Evolutionary conservation across 1,140 invertebrate genomes (phyloP).

Genomic region (Diorhabda elongata): DNA sequence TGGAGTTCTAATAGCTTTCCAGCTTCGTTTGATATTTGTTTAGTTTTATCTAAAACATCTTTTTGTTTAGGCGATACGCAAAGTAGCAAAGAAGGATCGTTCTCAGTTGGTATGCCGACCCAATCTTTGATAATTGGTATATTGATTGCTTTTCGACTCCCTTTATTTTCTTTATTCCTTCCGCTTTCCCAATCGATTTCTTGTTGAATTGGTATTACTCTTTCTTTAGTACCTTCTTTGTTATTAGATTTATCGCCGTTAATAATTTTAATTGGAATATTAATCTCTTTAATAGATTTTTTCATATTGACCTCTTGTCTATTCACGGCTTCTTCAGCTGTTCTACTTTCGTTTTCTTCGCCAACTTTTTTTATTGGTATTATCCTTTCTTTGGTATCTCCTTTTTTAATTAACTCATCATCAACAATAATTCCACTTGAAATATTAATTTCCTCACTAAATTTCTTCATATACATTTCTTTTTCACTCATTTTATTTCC

Average conservation of each 20-base stretch:
- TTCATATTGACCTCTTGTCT: too few relatives aligned
- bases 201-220: background rate
- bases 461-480: too few relatives aligned
- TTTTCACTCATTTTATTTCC: background rate
- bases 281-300: background rate
- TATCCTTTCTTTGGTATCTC: background rate
- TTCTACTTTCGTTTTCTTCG: too few relatives aligned
- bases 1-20: constrained; percentile 64
- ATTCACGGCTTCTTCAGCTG: too few relatives aligned
- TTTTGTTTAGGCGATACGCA: constrained; percentile 71
- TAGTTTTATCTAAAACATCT: constrained; percentile 49
- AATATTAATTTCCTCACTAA: background rate
- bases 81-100: constrained; percentile 58
- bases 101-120: constrained; percentile 55
- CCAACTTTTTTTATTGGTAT: background rate
- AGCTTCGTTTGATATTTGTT: constrained; percentile 50
- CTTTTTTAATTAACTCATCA: background rate
- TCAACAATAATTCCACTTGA: background rate
- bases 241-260: too few relatives aligned
- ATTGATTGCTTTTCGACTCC: constrained; percentile 2
- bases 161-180: background rate
- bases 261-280: constrained; percentile 1
- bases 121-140: constrained; percentile 47
- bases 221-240: background rate
- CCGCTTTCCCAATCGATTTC: background rate